Conservation (phyloP, 1,140 invertebrate genomes). For the Drosophila dunni region DNA sequence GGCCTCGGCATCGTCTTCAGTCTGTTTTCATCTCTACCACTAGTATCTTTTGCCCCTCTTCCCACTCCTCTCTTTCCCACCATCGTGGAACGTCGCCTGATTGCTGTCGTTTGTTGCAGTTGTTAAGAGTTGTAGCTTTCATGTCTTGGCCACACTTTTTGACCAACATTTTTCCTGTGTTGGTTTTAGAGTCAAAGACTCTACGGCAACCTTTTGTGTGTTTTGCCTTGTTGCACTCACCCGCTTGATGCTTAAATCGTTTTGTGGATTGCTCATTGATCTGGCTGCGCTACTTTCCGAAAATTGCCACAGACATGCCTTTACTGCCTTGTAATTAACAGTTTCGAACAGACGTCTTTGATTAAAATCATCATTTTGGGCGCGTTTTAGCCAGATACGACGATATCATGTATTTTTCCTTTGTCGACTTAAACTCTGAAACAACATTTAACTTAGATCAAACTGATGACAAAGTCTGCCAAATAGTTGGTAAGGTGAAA, state of each 20-base stretch:
- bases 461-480: slow-evolving; percentile 1
- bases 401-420: slow-evolving; percentile 27
- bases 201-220: slow-evolving; percentile 15
- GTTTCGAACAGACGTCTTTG: slow-evolving; percentile 66
- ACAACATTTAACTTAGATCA: slow-evolving; percentile 39
- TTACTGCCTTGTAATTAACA: slow-evolving; percentile 75
- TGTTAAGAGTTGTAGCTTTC: slow-evolving; percentile 83
- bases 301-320: slow-evolving; percentile 75
- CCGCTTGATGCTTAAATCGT: slow-evolving; percentile 51
- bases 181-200: slow-evolving; percentile 46
- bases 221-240: slow-evolving; percentile 29
- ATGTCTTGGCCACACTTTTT: slow-evolving; percentile 84
- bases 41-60: neutral
- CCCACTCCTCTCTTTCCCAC: neutral
- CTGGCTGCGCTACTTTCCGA: slow-evolving; percentile 74
- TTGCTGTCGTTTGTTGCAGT: slow-evolving; percentile 81
- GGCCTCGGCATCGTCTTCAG: slow-evolving; percentile 23
- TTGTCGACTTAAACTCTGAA: slow-evolving; percentile 9
- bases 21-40: neutral
- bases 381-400: slow-evolving; percentile 55
- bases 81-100: slow-evolving; percentile 42
- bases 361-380: slow-evolving; percentile 76
- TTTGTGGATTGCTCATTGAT: slow-evolving; percentile 71
- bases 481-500: slow-evolving; percentile 6
- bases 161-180: slow-evolving; percentile 75